These are phyloP conservation scores for Carassius auratus DNA, from an alignment of 2,113 vertebrate genomes.

Conservation along the genomic window DNA sequence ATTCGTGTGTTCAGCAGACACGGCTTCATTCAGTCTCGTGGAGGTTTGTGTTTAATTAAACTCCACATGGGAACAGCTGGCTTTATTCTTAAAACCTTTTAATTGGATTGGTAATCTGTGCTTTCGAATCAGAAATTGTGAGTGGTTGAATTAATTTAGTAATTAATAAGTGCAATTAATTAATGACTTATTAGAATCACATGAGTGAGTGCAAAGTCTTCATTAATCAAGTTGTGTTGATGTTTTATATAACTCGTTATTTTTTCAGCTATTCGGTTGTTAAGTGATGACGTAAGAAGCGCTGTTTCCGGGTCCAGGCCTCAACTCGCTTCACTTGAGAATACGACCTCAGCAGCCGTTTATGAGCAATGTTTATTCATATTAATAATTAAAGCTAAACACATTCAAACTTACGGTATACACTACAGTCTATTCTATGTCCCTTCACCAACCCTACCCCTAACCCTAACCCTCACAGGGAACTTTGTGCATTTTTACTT, in stretches of 20 bases:
- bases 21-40: neutral
- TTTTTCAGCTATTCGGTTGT: neutral
- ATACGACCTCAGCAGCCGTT: no score
- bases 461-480: no score
- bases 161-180: constrained; percentile 12
- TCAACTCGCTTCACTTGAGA: no score
- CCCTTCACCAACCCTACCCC: no score
- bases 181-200: constrained; percentile 4
- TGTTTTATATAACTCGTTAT: neutral
- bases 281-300: no score
- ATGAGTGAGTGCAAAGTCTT: constrained; percentile 6
- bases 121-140: constrained; percentile 27
- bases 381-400: no score
- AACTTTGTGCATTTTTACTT: no score
- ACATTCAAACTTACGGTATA: no score
- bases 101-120: constrained; percentile 15
- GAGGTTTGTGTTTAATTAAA: constrained; percentile 17
- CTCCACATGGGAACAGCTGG: neutral
- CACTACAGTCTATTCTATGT: no score
- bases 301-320: no score
- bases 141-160: constrained; percentile 12
- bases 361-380: no score
- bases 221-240: neutral
- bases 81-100: constrained; percentile 1
- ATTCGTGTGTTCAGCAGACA: no score